These are phyloP conservation scores for Drymonia ruficornis DNA, from an alignment of 2,888 invertebrate genomes.

Conservation along the genomic window DNA sequence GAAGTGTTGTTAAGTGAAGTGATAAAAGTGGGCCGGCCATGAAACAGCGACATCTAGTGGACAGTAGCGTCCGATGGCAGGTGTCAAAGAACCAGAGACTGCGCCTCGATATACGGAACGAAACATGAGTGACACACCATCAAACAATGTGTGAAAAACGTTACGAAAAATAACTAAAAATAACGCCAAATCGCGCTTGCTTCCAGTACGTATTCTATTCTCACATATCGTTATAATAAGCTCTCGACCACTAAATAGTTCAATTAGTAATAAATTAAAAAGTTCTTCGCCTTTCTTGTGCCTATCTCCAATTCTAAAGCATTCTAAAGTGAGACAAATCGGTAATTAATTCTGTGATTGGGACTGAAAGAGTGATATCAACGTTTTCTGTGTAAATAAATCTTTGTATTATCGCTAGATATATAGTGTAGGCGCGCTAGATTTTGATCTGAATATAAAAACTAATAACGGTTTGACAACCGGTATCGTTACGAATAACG, in stretches of 20 bases:
- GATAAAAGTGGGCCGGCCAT: slow-evolving; percentile 81
- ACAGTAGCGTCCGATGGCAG: slow-evolving; percentile 76
- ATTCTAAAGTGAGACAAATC: slow-evolving; percentile 63
- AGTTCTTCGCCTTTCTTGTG: slow-evolving; percentile 79
- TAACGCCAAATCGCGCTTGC: slow-evolving; percentile 82
- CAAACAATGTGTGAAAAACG: slow-evolving; percentile 31
- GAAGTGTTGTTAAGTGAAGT: slow-evolving; percentile 75
- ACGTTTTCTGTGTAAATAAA: slow-evolving; percentile 63
- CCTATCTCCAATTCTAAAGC: slow-evolving; percentile 77
- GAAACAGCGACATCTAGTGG: slow-evolving; percentile 72
- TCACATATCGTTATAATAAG: slow-evolving; percentile 75
- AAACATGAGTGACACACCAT: slow-evolving; percentile 69
- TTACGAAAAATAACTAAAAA: slow-evolving; percentile 41
- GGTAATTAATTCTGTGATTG: slow-evolving; percentile 71
- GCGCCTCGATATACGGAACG: slow-evolving; percentile 79
- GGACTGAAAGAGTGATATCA: slow-evolving; percentile 66
- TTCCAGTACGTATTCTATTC: slow-evolving; percentile 76
- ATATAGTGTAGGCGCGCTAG: slow-evolving; percentile 61
- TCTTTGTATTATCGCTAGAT: slow-evolving; percentile 53
- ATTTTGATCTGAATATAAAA: slow-evolving; percentile 22
- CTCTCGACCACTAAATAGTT: slow-evolving; percentile 64
- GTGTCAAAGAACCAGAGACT: slow-evolving; percentile 80
- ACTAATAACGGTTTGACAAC: slow-evolving; percentile 28
- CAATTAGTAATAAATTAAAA: slow-evolving; percentile 63
- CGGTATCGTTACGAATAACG: slow-evolving; percentile 26